Evolutionary conservation across 2,113 vertebrate genomes (phyloP), one percentile per base, ranked within the genome.

Genomic region (Elachura formosa): DNA sequence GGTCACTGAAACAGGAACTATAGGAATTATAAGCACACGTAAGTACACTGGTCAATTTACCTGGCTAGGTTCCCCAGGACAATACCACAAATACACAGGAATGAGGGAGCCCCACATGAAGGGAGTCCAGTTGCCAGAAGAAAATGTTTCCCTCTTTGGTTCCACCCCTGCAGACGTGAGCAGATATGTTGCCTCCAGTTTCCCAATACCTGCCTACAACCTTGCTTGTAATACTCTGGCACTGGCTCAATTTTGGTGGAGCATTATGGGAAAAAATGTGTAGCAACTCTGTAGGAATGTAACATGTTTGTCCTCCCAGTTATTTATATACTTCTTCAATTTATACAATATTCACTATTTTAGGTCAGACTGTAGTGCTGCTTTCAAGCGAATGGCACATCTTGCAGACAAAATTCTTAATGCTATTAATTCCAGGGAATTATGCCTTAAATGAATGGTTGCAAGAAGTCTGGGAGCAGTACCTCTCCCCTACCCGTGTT

Each of bases 121-220:
- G 34, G 43, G 16, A n/a, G 40, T 6, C 5, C 0, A 0, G 10
- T 6, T 51, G 38, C n/a, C 56, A 40, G 29, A 69, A 45, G 81
- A 64, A 51, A 6, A 1, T n/a, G 28, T 36, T 24, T 87, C 31
- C 7, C 3, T 52, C 15, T 36, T 48, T 22, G 13, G 24, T 26
- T 67, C 56, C 68, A 64, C 49, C 33, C 40, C 26, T 3, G 1
- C 18, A 54, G 1, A 1, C 0, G 0, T 18, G 26, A 74, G 40
- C 1, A 2, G 31, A 19, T 18, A 28, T 14, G 85, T 76, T 18
- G 31, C 12, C 24, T 83, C 7, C 45, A 46, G 33, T 62, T 78
- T 78, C 36, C 43, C 25, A 69, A 6, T 21, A 28, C 9, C 20
- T 62, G 19, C 4, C 52, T 29, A 55, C 36, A 45, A 29, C 4